phyloP scores from a whole-genome alignment of 30 jellyfish, hydroid and myxozoan genomes.

The Sanderia malayensis region DNA sequence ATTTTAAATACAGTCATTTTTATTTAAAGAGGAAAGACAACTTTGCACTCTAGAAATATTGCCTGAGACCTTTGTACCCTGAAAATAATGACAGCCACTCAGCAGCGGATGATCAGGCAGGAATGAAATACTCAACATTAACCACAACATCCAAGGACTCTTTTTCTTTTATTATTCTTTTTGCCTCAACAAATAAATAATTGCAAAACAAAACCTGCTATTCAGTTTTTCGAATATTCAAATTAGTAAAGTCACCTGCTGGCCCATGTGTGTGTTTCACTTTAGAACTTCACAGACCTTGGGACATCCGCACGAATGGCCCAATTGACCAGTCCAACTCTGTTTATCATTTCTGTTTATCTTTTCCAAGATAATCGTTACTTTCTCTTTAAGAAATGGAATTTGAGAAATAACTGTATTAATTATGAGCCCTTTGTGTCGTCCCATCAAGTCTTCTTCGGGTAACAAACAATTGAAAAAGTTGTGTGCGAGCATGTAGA shows the following conservation, averaged over 20 bases:
- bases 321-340: too few relatives aligned
- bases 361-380: too few relatives aligned
- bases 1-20: slow-evolving; percentile 8
- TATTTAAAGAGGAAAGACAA: slow-evolving; percentile 2
- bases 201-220: slow-evolving; percentile 7
- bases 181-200: not conserved
- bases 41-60: slow-evolving; percentile 12
- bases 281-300: slow-evolving; percentile 1
- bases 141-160: slow-evolving; percentile 7
- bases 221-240: slow-evolving; percentile 11
- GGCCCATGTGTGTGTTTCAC: slow-evolving; percentile 4
- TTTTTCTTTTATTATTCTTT: not conserved
- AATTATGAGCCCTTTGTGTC: too few relatives aligned
- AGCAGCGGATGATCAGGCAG: slow-evolving; percentile 1
- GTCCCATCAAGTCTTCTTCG: too few relatives aligned
- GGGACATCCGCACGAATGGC: too few relatives aligned
- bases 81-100: slow-evolving; percentile 4
- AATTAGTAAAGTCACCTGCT: slow-evolving; percentile 3
- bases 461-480: too few relatives aligned
- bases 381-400: too few relatives aligned
- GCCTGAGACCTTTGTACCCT: slow-evolving; percentile 16
- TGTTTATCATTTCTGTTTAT: too few relatives aligned
- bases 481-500: too few relatives aligned
- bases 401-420: too few relatives aligned
- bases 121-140: slow-evolving; percentile 10